phyloP scores from a whole-genome alignment of 2,888 invertebrate genomes.

The Pilophorus perplexus region DNA sequence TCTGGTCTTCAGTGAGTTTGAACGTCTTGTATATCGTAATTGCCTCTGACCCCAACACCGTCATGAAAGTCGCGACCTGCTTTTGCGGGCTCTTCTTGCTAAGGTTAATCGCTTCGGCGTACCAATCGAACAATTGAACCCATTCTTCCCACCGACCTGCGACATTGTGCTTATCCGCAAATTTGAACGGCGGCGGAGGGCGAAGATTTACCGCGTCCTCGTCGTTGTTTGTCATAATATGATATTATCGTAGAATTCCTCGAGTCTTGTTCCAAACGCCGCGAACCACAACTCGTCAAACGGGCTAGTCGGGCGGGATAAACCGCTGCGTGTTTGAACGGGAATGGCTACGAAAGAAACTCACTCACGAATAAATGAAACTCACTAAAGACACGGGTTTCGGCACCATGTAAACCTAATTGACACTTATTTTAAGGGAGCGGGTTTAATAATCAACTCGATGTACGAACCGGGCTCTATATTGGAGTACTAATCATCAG shows the following conservation, averaged over 20 bases:
- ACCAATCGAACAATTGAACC: constrained; percentile 15
- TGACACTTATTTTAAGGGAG: not conserved
- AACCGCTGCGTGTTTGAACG: constrained; percentile 21
- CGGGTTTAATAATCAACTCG: too few relatives aligned
- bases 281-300: constrained; percentile 25
- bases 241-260: constrained; percentile 18
- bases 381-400: constrained; percentile 5
- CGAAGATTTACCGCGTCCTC: not conserved
- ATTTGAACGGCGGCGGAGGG: constrained; percentile 6
- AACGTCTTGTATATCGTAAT: constrained; percentile 14
- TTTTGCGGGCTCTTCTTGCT: constrained; percentile 17
- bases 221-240: too few relatives aligned
- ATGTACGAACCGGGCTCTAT: too few relatives aligned
- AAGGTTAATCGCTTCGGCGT: constrained; percentile 15
- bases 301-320: too few relatives aligned
- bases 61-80: constrained; percentile 34
- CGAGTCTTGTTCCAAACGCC: constrained; percentile 8
- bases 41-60: constrained; percentile 7
- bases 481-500: too few relatives aligned
- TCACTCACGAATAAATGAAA: too few relatives aligned
- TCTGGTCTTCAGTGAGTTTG: not conserved
- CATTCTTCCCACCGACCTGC: not conserved
- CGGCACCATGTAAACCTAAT: not conserved
- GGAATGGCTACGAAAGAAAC: constrained; percentile 9
- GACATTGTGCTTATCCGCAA: constrained; percentile 1